These are phyloP conservation scores for Nerophis lumbriciformis DNA, from an alignment of 2,113 vertebrate species.

Conservation along the genomic window DNA sequence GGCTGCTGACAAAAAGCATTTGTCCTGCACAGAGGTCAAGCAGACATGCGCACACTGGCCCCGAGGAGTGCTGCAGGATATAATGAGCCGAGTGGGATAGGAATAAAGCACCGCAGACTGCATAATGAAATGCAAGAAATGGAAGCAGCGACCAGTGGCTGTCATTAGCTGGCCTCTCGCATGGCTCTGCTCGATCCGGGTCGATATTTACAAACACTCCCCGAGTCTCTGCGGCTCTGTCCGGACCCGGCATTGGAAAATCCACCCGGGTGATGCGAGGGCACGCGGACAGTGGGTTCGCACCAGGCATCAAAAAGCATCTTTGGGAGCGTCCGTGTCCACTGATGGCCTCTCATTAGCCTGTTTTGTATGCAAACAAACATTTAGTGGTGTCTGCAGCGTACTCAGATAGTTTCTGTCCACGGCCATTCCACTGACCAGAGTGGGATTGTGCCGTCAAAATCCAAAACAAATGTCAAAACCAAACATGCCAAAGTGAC, in stretches of 20 bases:
- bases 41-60: constrained; percentile 11
- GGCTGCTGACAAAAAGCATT: background rate
- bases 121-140: constrained; percentile 38
- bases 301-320: constrained; percentile 3
- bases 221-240: background rate
- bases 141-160: constrained; percentile 27
- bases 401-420: no score
- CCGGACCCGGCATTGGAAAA: constrained; percentile 1
- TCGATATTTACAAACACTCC: constrained; percentile 37
- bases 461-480: no score
- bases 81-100: constrained; percentile 21
- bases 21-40: background rate
- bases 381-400: background rate
- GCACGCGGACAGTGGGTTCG: background rate
- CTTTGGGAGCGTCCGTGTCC: background rate
- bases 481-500: no score
- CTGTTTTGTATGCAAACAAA: constrained; percentile 1
- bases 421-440: no score
- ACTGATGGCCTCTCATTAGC: constrained; percentile 1
- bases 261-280: background rate
- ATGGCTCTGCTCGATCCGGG: constrained; percentile 34
- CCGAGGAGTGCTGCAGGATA: constrained; percentile 28
- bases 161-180: constrained; percentile 21
- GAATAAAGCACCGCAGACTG: constrained; percentile 32
- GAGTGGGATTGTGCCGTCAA: no score